Percentiles rank a stretch among this genome's conserved stretches.
Conservation (phyloP, 2,888 invertebrate species). For the Lasioglossum malachurum region DNA sequence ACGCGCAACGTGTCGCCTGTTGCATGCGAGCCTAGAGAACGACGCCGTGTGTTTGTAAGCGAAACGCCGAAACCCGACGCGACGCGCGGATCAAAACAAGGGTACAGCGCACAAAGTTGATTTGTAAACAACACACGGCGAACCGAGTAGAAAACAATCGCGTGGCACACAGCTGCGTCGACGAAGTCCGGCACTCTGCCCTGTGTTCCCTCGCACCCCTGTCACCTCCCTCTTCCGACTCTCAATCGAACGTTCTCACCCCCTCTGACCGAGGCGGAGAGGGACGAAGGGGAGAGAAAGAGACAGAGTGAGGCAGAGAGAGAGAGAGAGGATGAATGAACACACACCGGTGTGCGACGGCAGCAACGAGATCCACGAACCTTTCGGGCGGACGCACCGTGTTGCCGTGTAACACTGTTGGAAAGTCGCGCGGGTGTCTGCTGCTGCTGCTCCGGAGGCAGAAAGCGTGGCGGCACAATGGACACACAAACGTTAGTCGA, state of each 20-base stretch:
- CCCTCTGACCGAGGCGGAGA: background rate
- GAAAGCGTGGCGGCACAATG: slow-evolving; percentile 46
- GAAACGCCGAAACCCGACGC: background rate
- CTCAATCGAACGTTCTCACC: slow-evolving; percentile 30
- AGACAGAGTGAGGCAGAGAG: background rate
- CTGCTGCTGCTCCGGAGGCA: slow-evolving; percentile 21
- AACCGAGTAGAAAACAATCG: background rate
- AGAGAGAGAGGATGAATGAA: background rate
- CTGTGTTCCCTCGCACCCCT: slow-evolving; percentile 8
- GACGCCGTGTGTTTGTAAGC: slow-evolving; percentile 47
- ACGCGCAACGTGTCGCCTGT: slow-evolving; percentile 80
- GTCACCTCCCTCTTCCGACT: slow-evolving; percentile 8
- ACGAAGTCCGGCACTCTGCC: slow-evolving; percentile 6
- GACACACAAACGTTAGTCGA: slow-evolving; percentile 42
- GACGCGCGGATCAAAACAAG: background rate
- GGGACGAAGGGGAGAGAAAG: background rate
- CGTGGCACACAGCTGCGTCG: slow-evolving; percentile 2
- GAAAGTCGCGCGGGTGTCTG: slow-evolving; percentile 40
- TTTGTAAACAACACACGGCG: slow-evolving; percentile 10
- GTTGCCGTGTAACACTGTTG: slow-evolving; percentile 29
- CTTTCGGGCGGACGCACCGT: slow-evolving; percentile 24
- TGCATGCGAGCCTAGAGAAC: slow-evolving; percentile 73
- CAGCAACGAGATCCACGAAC: background rate
- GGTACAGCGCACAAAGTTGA: background rate
- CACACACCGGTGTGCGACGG: background rate